Base-by-base conservation (phyloP, 2,797 vertebrate species). In the Ptychobarbus kaznakovi region DNA sequence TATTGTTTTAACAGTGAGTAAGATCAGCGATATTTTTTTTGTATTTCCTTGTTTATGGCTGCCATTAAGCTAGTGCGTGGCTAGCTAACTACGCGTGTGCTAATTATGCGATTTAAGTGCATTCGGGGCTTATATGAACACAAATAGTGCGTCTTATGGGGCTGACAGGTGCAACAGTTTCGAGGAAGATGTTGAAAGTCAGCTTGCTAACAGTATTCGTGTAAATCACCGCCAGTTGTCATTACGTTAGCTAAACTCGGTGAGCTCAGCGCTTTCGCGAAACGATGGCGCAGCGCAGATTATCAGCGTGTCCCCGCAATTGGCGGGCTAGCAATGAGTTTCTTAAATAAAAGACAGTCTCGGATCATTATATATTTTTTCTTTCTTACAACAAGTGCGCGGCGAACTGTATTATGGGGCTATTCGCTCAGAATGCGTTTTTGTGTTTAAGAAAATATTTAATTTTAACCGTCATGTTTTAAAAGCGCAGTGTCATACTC, bases 241-340 rank as follows among this genome's bases (percentile, higher is more conserved):
- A 18, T 65, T 72, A 73, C 56, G 12, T 65, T 72, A 73, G 76
- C 75, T 18, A 73, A 25, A 80, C 15, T 61, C 69, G 3, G 51
- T 32, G 25, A 80, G 68, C 40, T 69, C 4, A 56, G 49, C 63
- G 74, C 82, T 80, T 85, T 80, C 77, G 74, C 65, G 77, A 85
- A 74, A 58, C 68, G n/a, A 74, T 69, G n/a, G 9, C 78, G 83
- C 66, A 38, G 53, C 25, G 51, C 75, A 38, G 20, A 84, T 77
- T 68, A 44, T 51, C 6, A 84, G 38, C 65, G 74, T 72, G 42
- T 63, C 2, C 15, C 16, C 38, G n/a, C 22, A n/a, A 15, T 32
- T 49, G 70, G 70, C 70, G 63, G 44, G 44, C n/a, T 53, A 63
- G 25, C 22, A 15, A n/a, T 0, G 8, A 2, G 38, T 12, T n/a